phyloP scores from a whole-genome alignment of 92 coral and sea anemone genomes.

The Epizoanthus scotinus region DNA sequence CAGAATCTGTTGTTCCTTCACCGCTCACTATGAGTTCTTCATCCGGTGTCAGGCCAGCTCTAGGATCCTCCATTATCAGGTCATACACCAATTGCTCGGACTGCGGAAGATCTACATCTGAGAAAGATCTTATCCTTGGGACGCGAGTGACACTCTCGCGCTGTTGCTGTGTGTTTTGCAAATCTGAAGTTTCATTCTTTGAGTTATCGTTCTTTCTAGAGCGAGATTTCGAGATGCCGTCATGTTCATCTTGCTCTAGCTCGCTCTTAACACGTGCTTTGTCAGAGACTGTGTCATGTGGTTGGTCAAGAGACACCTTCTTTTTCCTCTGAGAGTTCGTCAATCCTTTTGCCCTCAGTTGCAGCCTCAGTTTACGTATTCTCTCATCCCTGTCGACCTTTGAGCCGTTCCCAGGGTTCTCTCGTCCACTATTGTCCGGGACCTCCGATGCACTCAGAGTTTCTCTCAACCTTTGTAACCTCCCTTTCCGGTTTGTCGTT shows the following conservation, averaged over 20 bases:
- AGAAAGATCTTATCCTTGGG: background rate
- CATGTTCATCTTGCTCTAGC: background rate
- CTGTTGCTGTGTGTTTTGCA: background rate
- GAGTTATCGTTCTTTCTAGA: background rate
- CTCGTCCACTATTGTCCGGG: conserved; percentile 9
- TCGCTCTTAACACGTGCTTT: background rate
- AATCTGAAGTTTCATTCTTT: background rate
- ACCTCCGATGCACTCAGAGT: conserved; percentile 27
- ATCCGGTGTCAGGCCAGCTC: background rate
- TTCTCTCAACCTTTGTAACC: conserved; percentile 33
- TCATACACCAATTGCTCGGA: conserved; percentile 37
- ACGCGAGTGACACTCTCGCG: background rate
- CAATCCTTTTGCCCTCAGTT: conserved; percentile 33
- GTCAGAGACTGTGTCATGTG: background rate
- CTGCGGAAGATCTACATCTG: background rate
- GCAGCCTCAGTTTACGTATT: conserved; percentile 20
- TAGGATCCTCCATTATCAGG: conserved; percentile 28
- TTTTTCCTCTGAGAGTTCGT: conserved; percentile 28
- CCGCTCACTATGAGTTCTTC: conserved; percentile 18
- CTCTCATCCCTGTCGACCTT: conserved; percentile 29
- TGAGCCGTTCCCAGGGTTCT: background rate
- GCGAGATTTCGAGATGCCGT: background rate
- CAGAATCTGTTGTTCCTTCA: conserved; percentile 30
- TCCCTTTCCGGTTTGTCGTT: conserved; percentile 16
- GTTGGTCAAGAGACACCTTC: background rate